These are phyloP conservation scores for Osmerus eperlanus DNA, from an alignment of 2,113 vertebrate species.

Conservation along the genomic window DNA sequence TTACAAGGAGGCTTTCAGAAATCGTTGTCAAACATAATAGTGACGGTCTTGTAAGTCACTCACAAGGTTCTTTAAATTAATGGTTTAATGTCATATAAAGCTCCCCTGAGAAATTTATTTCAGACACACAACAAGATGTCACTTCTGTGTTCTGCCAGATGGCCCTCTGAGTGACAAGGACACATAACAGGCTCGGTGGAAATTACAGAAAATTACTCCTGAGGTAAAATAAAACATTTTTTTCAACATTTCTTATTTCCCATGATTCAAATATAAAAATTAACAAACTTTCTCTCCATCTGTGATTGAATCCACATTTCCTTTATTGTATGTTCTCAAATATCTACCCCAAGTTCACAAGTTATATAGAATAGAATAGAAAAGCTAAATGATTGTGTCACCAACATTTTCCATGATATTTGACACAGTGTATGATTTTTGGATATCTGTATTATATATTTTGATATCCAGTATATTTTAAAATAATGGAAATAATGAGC, in stretches of 20 bases:
- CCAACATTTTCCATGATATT: background rate
- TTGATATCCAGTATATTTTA: too few relatives aligned
- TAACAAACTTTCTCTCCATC: too few relatives aligned
- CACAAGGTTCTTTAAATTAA: slow-evolving; percentile 10
- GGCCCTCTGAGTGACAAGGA: slow-evolving; percentile 10
- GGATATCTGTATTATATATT: too few relatives aligned
- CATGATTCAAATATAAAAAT: too few relatives aligned
- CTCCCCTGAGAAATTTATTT: slow-evolving; percentile 8
- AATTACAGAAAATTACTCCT: background rate
- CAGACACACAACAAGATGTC: slow-evolving; percentile 9
- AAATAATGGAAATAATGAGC: too few relatives aligned
- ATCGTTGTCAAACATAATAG: background rate
- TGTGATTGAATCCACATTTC: too few relatives aligned
- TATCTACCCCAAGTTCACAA: too few relatives aligned
- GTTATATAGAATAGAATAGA: too few relatives aligned
- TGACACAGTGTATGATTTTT: too few relatives aligned
- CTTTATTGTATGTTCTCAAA: too few relatives aligned
- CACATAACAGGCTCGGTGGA: background rate
- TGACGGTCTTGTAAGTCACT: background rate
- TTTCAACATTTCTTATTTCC: too few relatives aligned
- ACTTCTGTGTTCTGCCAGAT: slow-evolving; percentile 11
- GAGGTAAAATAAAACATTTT: too few relatives aligned
- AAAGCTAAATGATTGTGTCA: background rate
- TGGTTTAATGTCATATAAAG: slow-evolving; percentile 19
- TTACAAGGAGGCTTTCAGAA: background rate